Percentiles rank a stretch among this genome's conserved stretches.
Conservation (phyloP, 2,888 invertebrate species). For the Globia sparganii region DNA sequence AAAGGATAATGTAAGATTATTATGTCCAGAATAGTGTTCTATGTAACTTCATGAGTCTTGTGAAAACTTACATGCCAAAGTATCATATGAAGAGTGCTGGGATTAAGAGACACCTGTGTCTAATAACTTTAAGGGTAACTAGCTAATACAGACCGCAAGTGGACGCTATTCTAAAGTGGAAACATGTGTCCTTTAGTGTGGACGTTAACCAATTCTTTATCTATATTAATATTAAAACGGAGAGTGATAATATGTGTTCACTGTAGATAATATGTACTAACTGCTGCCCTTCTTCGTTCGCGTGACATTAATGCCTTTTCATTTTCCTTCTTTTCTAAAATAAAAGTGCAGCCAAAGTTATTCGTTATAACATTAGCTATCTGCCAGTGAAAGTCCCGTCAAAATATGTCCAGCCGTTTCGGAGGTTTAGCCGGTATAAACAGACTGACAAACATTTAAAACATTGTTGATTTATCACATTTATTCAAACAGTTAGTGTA, state of each 20-base stretch:
- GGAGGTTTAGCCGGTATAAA: too few species aligned
- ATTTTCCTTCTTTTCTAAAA: too few species aligned
- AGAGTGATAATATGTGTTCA: not conserved
- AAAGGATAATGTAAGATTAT: not conserved
- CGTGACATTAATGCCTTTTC: too few species aligned
- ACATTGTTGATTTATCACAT: too few species aligned
- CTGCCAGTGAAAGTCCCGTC: too few species aligned
- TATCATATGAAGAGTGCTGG: not conserved
- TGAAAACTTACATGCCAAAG: not conserved
- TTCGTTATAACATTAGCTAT: too few species aligned
- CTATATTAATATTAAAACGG: conserved; percentile 11
- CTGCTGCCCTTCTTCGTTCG: too few species aligned
- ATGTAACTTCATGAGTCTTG: not conserved
- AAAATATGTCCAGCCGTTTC: too few species aligned
- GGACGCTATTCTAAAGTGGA: conserved; percentile 7
- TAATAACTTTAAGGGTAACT: not conserved
- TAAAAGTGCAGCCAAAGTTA: too few species aligned
- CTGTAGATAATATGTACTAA: not conserved
- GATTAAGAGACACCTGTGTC: conserved; percentile 25
- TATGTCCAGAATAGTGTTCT: not conserved
- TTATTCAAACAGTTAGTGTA: too few species aligned
- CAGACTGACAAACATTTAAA: too few species aligned
- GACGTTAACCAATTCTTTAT: conserved; percentile 1
- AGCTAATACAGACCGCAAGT: conserved; percentile 7
- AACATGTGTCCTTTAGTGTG: conserved; percentile 25